Conservation (phyloP, 2,113 vertebrate genomes). For the Phoxinus phoxinus region DNA sequence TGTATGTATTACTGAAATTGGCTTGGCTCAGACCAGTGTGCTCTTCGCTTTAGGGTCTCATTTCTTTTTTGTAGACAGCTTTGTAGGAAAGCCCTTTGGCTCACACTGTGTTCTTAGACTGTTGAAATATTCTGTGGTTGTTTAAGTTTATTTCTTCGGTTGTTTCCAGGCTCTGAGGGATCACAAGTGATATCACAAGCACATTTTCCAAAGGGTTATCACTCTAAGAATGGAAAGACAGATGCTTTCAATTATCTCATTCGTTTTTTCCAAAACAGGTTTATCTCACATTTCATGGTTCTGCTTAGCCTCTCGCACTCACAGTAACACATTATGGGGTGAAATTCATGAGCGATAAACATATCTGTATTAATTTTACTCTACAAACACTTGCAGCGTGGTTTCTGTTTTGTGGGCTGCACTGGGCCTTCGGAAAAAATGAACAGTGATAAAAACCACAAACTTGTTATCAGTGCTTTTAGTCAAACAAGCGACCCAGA, state of each 20-base stretch:
- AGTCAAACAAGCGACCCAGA: slow-evolving; percentile 51
- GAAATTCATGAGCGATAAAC: background rate
- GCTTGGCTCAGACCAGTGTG: too few species aligned
- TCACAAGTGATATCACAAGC: background rate
- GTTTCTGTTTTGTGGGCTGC: slow-evolving; percentile 21
- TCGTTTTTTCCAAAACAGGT: background rate
- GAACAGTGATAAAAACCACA: slow-evolving; percentile 20
- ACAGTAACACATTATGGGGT: slow-evolving; percentile 2
- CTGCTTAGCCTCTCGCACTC: background rate
- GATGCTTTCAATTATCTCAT: background rate
- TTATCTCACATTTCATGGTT: slow-evolving; percentile 22
- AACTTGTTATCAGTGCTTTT: slow-evolving; percentile 49
- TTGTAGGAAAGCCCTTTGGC: slow-evolving; percentile 1
- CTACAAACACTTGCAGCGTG: slow-evolving; percentile 6
- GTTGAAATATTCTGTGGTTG: background rate
- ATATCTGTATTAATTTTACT: slow-evolving; percentile 30
- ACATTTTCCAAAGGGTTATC: background rate
- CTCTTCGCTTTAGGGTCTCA: too few species aligned
- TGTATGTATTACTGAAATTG: too few species aligned
- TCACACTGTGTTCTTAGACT: background rate
- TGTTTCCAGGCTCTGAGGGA: background rate
- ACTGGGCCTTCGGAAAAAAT: slow-evolving; percentile 35
- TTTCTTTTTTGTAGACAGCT: too few species aligned
- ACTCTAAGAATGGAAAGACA: background rate
- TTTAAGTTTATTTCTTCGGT: background rate